Evolutionary conservation across 2,888 invertebrate species (phyloP).

Genomic region (Spatulosminthurus flaviceps): DNA sequence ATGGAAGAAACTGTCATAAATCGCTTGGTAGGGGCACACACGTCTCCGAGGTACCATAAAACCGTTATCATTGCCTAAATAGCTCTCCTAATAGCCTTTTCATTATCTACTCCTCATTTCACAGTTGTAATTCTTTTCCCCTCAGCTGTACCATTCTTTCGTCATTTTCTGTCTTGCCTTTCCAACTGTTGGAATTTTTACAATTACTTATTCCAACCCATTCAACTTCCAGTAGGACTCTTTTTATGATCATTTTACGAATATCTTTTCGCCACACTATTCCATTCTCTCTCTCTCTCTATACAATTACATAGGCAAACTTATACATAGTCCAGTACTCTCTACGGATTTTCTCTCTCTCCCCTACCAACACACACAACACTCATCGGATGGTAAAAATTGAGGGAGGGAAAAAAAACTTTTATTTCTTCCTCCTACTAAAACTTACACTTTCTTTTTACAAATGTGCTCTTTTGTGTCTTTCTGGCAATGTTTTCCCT

Average conservation of each 20-base stretch:
- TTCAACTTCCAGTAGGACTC: slow-evolving; percentile 37
- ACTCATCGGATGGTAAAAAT: too few relatives aligned
- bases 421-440: too few relatives aligned
- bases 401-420: too few relatives aligned
- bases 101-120: slow-evolving; percentile 60
- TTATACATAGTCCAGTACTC: too few relatives aligned
- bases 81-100: slow-evolving; percentile 61
- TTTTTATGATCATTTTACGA: slow-evolving; percentile 26
- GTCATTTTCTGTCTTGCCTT: slow-evolving; percentile 4
- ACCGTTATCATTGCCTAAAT: slow-evolving; percentile 63
- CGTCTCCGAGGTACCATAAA: slow-evolving; percentile 62
- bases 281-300: too few relatives aligned
- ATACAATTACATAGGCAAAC: too few relatives aligned
- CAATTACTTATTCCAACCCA: slow-evolving; percentile 52
- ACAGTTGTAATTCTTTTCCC: slow-evolving; percentile 55
- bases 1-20: slow-evolving; percentile 56
- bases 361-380: too few relatives aligned
- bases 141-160: slow-evolving; percentile 31
- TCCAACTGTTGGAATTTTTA: slow-evolving; percentile 46
- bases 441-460: too few relatives aligned
- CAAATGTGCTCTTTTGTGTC: too few relatives aligned
- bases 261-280: slow-evolving; percentile 2
- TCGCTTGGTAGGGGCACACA: slow-evolving; percentile 54
- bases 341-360: too few relatives aligned
- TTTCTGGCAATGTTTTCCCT: too few relatives aligned